Base-by-base conservation (phyloP, 2,113 vertebrate genomes). In the Ophthalmolycus amberensis region DNA sequence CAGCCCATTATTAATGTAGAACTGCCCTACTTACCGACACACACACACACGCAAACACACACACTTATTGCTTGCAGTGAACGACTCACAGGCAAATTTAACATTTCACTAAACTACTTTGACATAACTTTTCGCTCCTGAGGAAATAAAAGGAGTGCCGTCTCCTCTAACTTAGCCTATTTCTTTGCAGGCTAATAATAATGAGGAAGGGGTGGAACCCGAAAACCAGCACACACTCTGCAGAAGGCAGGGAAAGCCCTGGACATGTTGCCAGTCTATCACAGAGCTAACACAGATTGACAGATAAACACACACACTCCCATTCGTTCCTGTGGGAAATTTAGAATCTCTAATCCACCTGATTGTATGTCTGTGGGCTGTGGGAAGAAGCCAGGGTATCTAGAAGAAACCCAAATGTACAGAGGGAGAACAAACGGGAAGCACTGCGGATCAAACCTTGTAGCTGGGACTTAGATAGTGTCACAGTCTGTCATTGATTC, bases 1-100 rank as follows among this genome's bases (percentile, higher is more conserved):
- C 87, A 88, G 82, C 71, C 62, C 80, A 91, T 91, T 90, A 93
- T 91, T 90, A 90, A 92, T 90, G 82, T 87, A 90, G 75, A 68
- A 46, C 69, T 80, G 80, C 66, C 89, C 78, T 76, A 88, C 85
- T 90, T 88, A 85, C 79, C 67, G 75, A 66, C 70, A 52, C 15
- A 29, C 20, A 8, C 40, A 77, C 60, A 44, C 6, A 52, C 18
- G 16, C 56, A 64, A n/a, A 77, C 9, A 54, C 68, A 54, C 69
- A 52, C 48, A 52, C 62, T n/a, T 67, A 25, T 32, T 62, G 37
- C 64, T 76, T 11, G 42, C 44, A 77, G 37, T 34, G 16, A 59
- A 75, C 18, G n/a, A 60, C 62, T 65, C 40, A 4, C 1, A 1
- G 3, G 42, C 46, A 75, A 52, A 52, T 48, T 83, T 8, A 66